Base-by-base conservation (phyloP, 1,140 invertebrate genomes). In the Saccostrea cuccullata region DNA sequence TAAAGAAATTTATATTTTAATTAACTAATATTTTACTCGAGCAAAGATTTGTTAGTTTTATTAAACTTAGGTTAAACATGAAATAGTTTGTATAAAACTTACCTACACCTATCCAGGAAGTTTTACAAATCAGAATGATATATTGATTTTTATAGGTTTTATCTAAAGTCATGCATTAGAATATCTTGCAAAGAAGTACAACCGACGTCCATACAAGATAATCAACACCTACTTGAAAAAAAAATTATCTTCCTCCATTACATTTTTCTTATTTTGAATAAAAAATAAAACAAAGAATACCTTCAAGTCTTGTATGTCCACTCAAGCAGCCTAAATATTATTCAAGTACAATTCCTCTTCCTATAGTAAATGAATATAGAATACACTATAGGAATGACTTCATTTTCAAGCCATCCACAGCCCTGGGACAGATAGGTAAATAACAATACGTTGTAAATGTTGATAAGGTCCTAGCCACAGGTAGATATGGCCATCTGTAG, bases 401-500 rank as follows among this genome's bases (percentile, higher is more conserved):
- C 70, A 36, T 77, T 77, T 77, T 36, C 70, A 12, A 26, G 30
- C 26, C 26, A 77, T 77, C 26, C 4, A 77, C 30, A 15, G 70
- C 70, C 70, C 70, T 30, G 70, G 70, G 70, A 77, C 26, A 77
- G 70, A 77, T 26, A 77, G 70, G 70, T 77, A 77, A 77, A 77
- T 77, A 77, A 77, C 70, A 77, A 77, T 77, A 13, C 23, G 70
- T 26, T 26, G 70, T 30, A 77, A 77, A 77, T 17, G 26, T 13
- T 30, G 70, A 77, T 77, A 77, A 77, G 26, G 70, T 12, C 70
- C 15, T 15, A 15, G 23, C 23, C 26, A 77, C 23, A 77, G 23
- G 13, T 77, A 77, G 70, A 77, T 77, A 20, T 8, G 60, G 60
- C 60, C 60, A 67, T 67, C 60, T 67, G 60, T 23, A 67, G 47